Evolutionary conservation across 1,140 invertebrate genomes (phyloP).

Genomic region (Drosophila orena): DNA sequence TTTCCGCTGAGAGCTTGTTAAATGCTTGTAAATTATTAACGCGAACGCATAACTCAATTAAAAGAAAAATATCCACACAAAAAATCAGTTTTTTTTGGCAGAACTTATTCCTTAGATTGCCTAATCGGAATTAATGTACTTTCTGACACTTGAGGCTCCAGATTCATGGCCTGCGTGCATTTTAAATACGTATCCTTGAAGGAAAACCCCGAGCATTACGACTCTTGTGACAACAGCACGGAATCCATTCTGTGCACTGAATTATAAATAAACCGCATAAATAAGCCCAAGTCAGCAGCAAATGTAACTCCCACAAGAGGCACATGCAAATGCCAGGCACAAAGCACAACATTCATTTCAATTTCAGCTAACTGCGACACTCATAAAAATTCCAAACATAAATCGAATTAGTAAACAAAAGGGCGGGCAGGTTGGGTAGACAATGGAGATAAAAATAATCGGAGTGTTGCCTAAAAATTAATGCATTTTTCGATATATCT

Average conservation of each 20-base stretch:
- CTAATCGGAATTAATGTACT: slow-evolving; percentile 32
- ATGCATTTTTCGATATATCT: neutral
- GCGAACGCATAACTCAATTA: slow-evolving; percentile 5
- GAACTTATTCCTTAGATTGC: neutral
- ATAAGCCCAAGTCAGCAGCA: slow-evolving; percentile 51
- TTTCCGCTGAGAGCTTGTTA: slow-evolving; percentile 15
- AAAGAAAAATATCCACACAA: slow-evolving; percentile 2
- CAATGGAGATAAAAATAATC: neutral
- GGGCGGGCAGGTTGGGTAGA: slow-evolving; percentile 2
- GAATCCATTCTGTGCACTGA: slow-evolving; percentile 69
- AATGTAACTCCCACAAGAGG: slow-evolving; percentile 20
- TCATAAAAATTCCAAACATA: slow-evolving; percentile 61
- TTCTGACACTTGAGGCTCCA: slow-evolving; percentile 18
- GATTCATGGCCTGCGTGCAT: slow-evolving; percentile 36
- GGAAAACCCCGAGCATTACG: slow-evolving; percentile 4
- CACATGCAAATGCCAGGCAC: slow-evolving; percentile 23
- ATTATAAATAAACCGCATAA: slow-evolving; percentile 71
- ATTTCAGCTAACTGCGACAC: slow-evolving; percentile 39
- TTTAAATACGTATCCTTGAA: slow-evolving; percentile 38
- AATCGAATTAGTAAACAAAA: slow-evolving; percentile 64
- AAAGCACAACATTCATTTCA: slow-evolving; percentile 57
- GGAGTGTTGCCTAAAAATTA: neutral
- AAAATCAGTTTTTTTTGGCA: slow-evolving; percentile 1
- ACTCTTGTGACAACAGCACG: slow-evolving; percentile 26
- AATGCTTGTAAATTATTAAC: slow-evolving; percentile 7